Evolutionary conservation across 1,140 invertebrate genomes (phyloP).

Genomic region (Apis florea): DNA sequence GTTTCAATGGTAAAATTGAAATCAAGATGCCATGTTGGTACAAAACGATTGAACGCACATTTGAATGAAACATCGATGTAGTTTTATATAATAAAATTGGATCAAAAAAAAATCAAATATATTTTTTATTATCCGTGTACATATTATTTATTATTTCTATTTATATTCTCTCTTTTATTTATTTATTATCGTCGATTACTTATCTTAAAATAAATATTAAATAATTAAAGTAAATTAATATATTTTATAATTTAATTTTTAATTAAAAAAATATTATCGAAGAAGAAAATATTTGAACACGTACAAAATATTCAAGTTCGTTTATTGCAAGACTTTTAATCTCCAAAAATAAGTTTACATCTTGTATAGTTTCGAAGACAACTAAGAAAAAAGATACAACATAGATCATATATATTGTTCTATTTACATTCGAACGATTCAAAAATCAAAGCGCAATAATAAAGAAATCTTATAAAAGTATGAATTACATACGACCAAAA

Average conservation of each 20-base stretch:
- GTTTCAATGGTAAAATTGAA: neutral
- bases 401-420: constrained; percentile 3
- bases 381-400: constrained; percentile 11
- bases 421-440: neutral
- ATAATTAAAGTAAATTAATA: neutral
- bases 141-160: neutral
- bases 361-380: constrained; percentile 15
- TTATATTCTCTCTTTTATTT: too few species aligned
- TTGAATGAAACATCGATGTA: constrained; percentile 47
- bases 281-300: neutral
- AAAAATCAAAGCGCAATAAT: constrained; percentile 13
- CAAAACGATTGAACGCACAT: constrained; percentile 49
- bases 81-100: constrained; percentile 63
- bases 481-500: constrained; percentile 16
- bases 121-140: neutral
- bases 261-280: neutral
- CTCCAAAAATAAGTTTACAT: constrained; percentile 41
- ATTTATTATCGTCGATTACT: too few species aligned
- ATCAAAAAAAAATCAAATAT: neutral
- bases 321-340: constrained; percentile 38
- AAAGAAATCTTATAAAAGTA: constrained; percentile 40
- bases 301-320: constrained; percentile 32
- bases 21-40: constrained; percentile 15
- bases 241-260: neutral
- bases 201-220: neutral